A percentile compares a stretch with the other conserved stretches of the same genome.
phyloP scores from a whole-genome alignment of 2,888 invertebrate genomes.

The Lasioglossum villosulum region DNA sequence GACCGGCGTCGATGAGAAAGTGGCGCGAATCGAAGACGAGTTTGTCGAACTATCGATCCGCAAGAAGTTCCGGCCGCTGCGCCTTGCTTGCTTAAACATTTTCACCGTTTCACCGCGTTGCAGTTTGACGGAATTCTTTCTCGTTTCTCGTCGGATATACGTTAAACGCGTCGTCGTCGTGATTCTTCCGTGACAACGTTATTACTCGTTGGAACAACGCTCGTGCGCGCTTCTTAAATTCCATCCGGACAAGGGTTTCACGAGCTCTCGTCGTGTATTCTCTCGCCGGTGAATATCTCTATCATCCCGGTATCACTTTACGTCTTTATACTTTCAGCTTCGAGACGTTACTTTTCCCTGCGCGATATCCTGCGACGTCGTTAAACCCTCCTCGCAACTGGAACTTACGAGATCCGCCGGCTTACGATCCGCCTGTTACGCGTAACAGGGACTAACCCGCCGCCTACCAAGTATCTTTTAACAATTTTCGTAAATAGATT shows the following conservation, averaged over 20 bases:
- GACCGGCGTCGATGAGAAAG: not conserved
- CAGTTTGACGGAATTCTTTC: not conserved
- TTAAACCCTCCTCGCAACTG: constrained; percentile 58
- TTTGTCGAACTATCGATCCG: constrained; percentile 3
- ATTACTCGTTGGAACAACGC: constrained; percentile 24
- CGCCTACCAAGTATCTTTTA: constrained; percentile 48
- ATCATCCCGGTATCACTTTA: constrained; percentile 58
- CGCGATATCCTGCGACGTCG: constrained; percentile 46
- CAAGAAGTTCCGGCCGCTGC: not conserved
- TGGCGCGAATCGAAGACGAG: not conserved
- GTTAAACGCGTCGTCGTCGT: constrained; percentile 5
- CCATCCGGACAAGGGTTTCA: constrained; percentile 44
- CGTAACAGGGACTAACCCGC: constrained; percentile 26
- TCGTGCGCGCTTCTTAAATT: constrained; percentile 45
- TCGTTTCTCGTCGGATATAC: not conserved
- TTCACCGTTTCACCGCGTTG: not conserved
- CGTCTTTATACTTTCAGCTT: constrained; percentile 51
- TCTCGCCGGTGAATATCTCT: constrained; percentile 56
- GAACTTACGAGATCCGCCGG: constrained; percentile 59
- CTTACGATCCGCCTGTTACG: constrained; percentile 50
- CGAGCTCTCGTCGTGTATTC: constrained; percentile 54
- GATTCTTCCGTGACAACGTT: constrained; percentile 4
- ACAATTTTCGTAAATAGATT: constrained; percentile 59
- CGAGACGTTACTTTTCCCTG: constrained; percentile 27
- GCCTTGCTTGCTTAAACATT: not conserved